Base-by-base conservation (phyloP, 35 echinoderm and acorn worm species). In the Amphiura filiformis region DNA sequence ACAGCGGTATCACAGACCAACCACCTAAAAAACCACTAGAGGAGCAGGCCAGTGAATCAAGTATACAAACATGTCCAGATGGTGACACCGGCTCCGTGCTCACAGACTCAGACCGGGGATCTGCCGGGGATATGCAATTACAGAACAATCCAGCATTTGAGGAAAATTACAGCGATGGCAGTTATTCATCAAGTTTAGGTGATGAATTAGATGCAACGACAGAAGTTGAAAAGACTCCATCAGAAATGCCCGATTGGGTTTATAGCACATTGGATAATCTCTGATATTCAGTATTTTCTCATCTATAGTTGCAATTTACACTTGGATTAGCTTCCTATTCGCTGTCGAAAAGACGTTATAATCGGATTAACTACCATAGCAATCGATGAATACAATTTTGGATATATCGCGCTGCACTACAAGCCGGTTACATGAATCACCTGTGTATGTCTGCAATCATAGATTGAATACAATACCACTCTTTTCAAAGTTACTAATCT, bases 1-100 rank as follows among this genome's bases (percentile, higher is more conserved):
- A 70, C 61, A 70, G 61, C 26, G 61, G 61, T n/a, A 70, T 70
- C 15, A 70, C 61, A 70, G 61, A 70, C 61, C 61, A 70, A 70
- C 61, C 61, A 15, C 61, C 61, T 4, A 70, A 70, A 23, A 70
- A 70, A 70, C 26, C 61, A 26, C 61, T 70, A n/a, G 61, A 70
- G 26, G 61, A 70, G 26, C 61, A 70, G 26, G 26, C 7, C 61
- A 70, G 61, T 70, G 61, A 70, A 70, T 70, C 61, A 2, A 70
- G 61, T 23, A 70, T 70, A 2, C 61, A 70, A 30, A 70, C 61
- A 11, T 70, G 61, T n/a, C 61, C 61, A 70, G 61, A 70, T 2
- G 28, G 28, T 23, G 61, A 70, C 28, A 30, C 61, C 2, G 61
- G 61, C 26, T 70, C 61, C 61, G 61, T 70, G 7, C 61, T 70